These are phyloP conservation scores for Pyrocephalus nanus DNA, from an alignment of 2,797 vertebrate species.

Conservation along the genomic window DNA sequence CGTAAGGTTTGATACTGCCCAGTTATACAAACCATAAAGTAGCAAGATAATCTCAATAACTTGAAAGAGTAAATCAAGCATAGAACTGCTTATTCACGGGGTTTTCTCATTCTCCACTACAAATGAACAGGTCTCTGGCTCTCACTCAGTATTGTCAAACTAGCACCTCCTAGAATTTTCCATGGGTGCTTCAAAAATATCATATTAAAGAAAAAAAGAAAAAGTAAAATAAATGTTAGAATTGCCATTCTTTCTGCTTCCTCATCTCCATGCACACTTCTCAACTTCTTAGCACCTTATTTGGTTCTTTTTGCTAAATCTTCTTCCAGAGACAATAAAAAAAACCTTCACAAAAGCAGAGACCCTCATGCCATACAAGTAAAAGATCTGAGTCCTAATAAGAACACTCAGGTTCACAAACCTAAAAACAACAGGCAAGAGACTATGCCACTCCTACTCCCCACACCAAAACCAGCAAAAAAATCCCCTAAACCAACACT, in stretches of 20 bases:
- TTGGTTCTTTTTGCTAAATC: neutral
- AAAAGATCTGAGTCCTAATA: neutral
- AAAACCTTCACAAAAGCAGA: neutral
- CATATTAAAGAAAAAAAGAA: neutral
- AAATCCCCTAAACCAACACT: rapidly evolving
- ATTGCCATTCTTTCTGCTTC: neutral
- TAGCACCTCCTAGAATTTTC: neutral
- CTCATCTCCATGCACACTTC: neutral
- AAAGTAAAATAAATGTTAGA: neutral
- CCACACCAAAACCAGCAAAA: neutral
- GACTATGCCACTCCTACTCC: neutral
- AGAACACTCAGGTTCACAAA: neutral
- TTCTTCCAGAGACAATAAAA: neutral
- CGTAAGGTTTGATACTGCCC: neutral
- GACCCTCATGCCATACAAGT: neutral
- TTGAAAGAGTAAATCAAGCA: neutral
- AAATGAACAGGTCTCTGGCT: neutral
- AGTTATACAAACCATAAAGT: neutral
- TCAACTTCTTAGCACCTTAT: neutral
- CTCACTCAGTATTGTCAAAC: neutral
- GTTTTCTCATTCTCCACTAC: neutral
- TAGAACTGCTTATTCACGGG: neutral
- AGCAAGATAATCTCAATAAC: neutral
- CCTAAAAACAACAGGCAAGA: neutral
- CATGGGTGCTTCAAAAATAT: neutral